phyloP scores from a whole-genome alignment of 2,113 vertebrate species.

The Eleginops maclovinus region DNA sequence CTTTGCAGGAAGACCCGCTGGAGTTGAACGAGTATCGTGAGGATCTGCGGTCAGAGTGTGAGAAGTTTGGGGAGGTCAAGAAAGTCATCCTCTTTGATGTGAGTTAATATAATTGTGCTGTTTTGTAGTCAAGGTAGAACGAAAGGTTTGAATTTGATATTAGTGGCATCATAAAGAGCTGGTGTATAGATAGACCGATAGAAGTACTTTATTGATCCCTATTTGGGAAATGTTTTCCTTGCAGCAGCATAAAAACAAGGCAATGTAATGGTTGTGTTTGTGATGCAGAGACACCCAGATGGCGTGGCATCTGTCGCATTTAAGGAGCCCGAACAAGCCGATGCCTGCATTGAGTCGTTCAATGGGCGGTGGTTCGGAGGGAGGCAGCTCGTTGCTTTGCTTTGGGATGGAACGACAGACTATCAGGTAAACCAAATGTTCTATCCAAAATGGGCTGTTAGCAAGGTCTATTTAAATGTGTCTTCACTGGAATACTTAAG shows the following conservation, averaged over 20 bases:
- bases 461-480: too few species aligned
- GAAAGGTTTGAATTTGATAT: background rate
- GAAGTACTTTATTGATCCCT: too few species aligned
- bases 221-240: too few species aligned
- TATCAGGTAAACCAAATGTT: slow-evolving; percentile 86
- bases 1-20: slow-evolving; percentile 92
- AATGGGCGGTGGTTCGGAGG: slow-evolving; percentile 97
- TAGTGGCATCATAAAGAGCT: background rate
- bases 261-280: slow-evolving; percentile 60
- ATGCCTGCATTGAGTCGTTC: slow-evolving; percentile 88
- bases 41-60: slow-evolving; percentile 93
- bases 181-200: too few species aligned
- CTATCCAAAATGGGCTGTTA: too few species aligned
- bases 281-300: slow-evolving; percentile 91
- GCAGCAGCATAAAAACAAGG: too few species aligned
- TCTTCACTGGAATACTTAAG: too few species aligned
- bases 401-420: slow-evolving; percentile 94
- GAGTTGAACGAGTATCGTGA: slow-evolving; percentile 96
- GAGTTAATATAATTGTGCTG: slow-evolving; percentile 71
- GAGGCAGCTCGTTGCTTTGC: slow-evolving; percentile 88
- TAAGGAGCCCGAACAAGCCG: slow-evolving; percentile 90
- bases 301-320: slow-evolving; percentile 96
- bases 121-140: background rate
- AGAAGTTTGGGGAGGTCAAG: slow-evolving; percentile 96
- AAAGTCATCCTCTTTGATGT: slow-evolving; percentile 98